Percentiles rank a stretch among this genome's conserved stretches.
Evolutionary conservation across 2,797 vertebrate species (phyloP).

Genomic region (Acanthopagrus latus): DNA sequence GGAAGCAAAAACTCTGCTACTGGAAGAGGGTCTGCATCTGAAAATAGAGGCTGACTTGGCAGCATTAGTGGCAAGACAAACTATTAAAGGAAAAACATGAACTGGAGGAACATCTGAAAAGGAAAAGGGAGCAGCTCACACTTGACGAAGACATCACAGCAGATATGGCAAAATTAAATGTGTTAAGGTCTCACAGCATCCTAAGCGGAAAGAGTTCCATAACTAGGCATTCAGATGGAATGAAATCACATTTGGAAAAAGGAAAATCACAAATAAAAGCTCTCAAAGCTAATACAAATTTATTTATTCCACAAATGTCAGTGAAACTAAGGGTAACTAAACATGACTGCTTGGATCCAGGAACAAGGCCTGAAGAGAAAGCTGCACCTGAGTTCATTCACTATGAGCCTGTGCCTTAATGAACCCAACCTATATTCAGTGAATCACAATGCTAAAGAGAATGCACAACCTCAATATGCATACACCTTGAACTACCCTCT

Average conservation of each 20-base stretch:
- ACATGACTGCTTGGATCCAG: not conserved
- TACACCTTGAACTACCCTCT: not conserved
- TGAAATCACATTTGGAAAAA: not conserved
- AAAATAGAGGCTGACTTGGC: not conserved
- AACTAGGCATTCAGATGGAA: not conserved
- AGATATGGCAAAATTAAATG: too few relatives aligned
- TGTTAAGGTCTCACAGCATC: not conserved
- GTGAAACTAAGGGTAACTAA: too few relatives aligned
- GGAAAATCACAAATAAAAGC: not conserved
- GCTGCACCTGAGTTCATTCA: too few relatives aligned
- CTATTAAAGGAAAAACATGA: constrained; percentile 7
- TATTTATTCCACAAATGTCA: too few relatives aligned
- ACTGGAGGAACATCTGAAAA: not conserved
- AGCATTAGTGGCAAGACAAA: not conserved
- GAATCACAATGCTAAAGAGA: too few relatives aligned
- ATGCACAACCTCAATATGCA: too few relatives aligned
- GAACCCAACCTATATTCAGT: too few relatives aligned
- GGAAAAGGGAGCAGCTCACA: not conserved
- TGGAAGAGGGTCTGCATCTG: not conserved
- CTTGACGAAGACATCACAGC: too few relatives aligned
- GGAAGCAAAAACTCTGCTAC: not conserved
- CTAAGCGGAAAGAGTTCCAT: not conserved
- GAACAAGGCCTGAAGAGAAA: not conserved
- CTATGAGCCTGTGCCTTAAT: too few relatives aligned
- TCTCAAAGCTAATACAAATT: not conserved